These are phyloP conservation scores for Trachelus iudaicus DNA, from an alignment of 2,888 invertebrate species.

Conservation along the genomic window DNA sequence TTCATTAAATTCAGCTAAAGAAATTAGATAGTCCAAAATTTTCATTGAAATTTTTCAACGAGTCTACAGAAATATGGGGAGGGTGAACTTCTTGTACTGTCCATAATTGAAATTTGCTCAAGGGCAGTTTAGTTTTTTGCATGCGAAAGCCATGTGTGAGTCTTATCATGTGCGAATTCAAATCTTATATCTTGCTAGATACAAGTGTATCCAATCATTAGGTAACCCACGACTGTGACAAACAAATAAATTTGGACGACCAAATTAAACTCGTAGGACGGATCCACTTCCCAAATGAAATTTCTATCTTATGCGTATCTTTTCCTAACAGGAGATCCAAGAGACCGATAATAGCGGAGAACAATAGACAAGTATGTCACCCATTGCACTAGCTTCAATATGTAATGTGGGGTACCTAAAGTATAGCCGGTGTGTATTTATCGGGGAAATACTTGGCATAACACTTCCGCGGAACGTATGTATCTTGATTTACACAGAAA, in stretches of 20 bases:
- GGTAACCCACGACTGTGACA: not conserved
- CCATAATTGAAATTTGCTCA: too few relatives aligned
- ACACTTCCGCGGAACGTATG: not conserved
- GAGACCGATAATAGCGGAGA: not conserved
- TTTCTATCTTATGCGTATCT: not conserved
- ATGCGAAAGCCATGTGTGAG: too few relatives aligned
- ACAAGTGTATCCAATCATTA: too few relatives aligned
- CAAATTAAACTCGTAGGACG: not conserved
- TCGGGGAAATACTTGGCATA: slow-evolving; percentile 3
- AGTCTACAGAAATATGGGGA: not conserved
- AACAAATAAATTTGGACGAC: not conserved
- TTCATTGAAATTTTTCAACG: not conserved
- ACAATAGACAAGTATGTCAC: slow-evolving; percentile 2
- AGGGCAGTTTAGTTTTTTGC: too few relatives aligned
- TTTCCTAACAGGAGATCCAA: not conserved
- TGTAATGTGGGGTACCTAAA: not conserved
- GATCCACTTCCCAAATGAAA: not conserved
- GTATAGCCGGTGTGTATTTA: not conserved
- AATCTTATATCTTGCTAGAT: too few relatives aligned
- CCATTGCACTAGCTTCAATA: not conserved
- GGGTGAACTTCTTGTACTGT: too few relatives aligned
- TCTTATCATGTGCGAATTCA: too few relatives aligned
- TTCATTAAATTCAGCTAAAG: too few relatives aligned
- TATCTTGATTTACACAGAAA: slow-evolving; percentile 1
- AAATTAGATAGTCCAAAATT: not conserved